Conservation (phyloP, 1,140 invertebrate species). For the Saxidomus purpurata region DNA sequence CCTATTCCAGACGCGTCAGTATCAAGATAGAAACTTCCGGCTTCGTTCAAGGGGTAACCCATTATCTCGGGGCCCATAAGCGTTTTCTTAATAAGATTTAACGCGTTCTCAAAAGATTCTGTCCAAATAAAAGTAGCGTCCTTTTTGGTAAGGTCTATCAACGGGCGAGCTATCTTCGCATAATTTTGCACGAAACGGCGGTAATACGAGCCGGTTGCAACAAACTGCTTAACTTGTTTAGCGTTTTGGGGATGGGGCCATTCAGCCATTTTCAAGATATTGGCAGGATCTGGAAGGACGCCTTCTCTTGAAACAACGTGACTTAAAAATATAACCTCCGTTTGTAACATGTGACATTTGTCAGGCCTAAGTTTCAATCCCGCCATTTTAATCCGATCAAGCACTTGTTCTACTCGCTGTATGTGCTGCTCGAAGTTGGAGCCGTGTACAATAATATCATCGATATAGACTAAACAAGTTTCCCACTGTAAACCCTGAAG, state of each 20-base stretch:
- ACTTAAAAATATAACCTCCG: constrained; percentile 65
- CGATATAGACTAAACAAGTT: constrained; percentile 64
- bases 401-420: constrained; percentile 34
- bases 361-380: constrained; percentile 64
- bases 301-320: constrained; percentile 63
- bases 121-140: constrained; percentile 56
- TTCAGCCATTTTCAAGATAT: constrained; percentile 10
- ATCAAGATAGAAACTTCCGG: constrained; percentile 70
- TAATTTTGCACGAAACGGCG: constrained; percentile 59
- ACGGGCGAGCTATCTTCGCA: constrained; percentile 64
- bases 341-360: constrained; percentile 69
- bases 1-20: constrained; percentile 82
- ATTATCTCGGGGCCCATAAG: constrained; percentile 63
- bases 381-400: constrained; percentile 39
- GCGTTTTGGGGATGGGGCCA: constrained; percentile 65
- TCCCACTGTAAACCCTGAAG: constrained; percentile 62
- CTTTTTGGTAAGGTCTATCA: constrained; percentile 64
- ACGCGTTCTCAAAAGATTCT: constrained; percentile 58
- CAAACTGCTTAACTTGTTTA: constrained; percentile 67
- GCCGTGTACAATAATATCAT: constrained; percentile 70
- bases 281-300: constrained; percentile 38
- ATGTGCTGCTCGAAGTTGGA: constrained; percentile 51
- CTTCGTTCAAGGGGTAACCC: constrained; percentile 17
- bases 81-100: constrained; percentile 60
- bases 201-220: constrained; percentile 66